phyloP scores from a whole-genome alignment of 2,888 invertebrate genomes.

The Lasioglossum calceatum region DNA sequence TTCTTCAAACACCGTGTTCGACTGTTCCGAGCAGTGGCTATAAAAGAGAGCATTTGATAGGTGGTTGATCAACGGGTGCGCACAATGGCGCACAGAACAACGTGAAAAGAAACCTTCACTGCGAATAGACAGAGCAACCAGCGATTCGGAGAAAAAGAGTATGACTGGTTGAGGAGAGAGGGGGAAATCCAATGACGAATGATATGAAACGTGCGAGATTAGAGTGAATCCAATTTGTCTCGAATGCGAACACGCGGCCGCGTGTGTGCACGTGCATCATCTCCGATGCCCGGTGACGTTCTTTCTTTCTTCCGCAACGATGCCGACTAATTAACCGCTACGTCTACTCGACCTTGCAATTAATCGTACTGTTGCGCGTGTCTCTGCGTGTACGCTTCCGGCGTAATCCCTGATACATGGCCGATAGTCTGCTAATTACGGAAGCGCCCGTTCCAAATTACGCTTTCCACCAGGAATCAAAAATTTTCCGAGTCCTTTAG shows the following conservation, averaged over 20 bases:
- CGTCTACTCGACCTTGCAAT: slow-evolving; percentile 63
- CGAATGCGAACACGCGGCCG: background rate
- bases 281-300: slow-evolving; percentile 39
- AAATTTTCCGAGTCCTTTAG: background rate
- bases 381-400: slow-evolving; percentile 31
- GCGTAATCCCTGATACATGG: slow-evolving; percentile 36
- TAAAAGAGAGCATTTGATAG: background rate
- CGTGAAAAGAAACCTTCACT: slow-evolving; percentile 1
- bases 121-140: background rate
- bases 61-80: background rate
- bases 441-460: background rate
- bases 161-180: background rate
- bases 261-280: slow-evolving; percentile 20
- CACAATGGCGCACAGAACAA: background rate
- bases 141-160: slow-evolving; percentile 14
- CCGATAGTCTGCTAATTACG: slow-evolving; percentile 34
- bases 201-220: background rate
- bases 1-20: background rate
- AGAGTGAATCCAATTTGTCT: slow-evolving; percentile 38
- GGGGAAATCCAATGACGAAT: slow-evolving; percentile 13
- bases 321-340: slow-evolving; percentile 53
- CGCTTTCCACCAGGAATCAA: background rate
- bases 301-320: slow-evolving; percentile 51
- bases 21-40: background rate
- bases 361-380: slow-evolving; percentile 49